These are phyloP conservation scores for Astatoreochromis straeleni DNA, from an alignment of 2,113 vertebrate species.

Conservation along the genomic window DNA sequence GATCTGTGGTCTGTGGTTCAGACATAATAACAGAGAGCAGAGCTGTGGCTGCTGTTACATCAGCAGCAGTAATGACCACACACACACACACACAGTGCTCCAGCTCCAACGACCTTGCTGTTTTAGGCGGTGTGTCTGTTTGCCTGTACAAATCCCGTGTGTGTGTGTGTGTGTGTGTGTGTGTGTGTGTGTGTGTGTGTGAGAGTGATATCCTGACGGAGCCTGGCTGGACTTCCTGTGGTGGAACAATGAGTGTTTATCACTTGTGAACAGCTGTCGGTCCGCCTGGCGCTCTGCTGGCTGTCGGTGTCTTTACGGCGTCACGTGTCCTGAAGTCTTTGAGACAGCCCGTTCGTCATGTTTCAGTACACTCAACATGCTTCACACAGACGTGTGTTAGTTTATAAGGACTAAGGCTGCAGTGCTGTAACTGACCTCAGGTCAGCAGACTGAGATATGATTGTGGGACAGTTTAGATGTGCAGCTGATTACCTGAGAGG, in stretches of 20 bases:
- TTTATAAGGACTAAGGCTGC: not conserved
- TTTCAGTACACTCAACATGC: not conserved
- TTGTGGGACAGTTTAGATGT: not conserved
- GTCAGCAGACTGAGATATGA: not conserved
- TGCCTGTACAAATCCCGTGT: not conserved
- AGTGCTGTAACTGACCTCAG: not conserved
- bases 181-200: not conserved
- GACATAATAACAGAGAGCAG: not conserved
- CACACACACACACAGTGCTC: not conserved
- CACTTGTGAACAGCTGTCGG: not conserved
- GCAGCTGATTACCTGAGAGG: not conserved
- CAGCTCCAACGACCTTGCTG: not conserved
- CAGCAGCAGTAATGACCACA: not conserved
- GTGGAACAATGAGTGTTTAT: not conserved
- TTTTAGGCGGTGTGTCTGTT: not conserved
- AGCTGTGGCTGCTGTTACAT: not conserved
- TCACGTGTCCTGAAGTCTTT: not conserved
- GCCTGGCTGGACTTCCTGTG: not conserved
- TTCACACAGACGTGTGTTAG: not conserved
- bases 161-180: not conserved
- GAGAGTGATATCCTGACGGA: not conserved
- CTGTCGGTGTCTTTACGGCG: not conserved
- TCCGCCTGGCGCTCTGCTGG: not conserved
- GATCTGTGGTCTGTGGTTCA: not conserved
- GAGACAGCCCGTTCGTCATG: not conserved